Base-by-base conservation (phyloP, 2,797 vertebrate genomes). In the Kryptopterus vitreolus region DNA sequence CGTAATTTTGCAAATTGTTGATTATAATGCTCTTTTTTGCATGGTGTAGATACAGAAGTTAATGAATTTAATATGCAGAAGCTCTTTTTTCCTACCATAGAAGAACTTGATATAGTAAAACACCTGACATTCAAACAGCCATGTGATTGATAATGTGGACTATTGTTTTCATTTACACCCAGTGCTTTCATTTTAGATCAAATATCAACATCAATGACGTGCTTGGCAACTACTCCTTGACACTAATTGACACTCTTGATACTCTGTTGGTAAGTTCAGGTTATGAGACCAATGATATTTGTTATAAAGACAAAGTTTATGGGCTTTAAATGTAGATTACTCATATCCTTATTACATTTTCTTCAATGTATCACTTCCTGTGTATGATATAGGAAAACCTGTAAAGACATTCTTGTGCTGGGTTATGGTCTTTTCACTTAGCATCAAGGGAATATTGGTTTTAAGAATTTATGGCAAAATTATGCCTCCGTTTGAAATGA, bases 161-260 rank as follows among this genome's bases (percentile, higher is more conserved):
- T 24, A 55, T 1, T 16, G 2, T 2, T 65, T 46, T 22, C n/a
- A 62, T n/a, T 80, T 52, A 33, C 53, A 13, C 71, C 38, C 71
- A 55, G 11, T 81, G 35, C 79, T 82, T 86, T 79, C 62, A 31
- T 94, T 93, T 81, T 92, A 99, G 98, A 86, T 97, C 97, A 81
- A 99, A 99, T 92, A 94, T 99, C 91, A 99, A 99, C 93, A 99
- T 99, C 90, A 99, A 98, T 4, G 98, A 99, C 24, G 97, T 99
- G 16, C 91, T 99, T 83, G 98, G 98, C n/a, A 98, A 99, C 90
- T 99, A 99, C 86, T 99, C 97, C 0, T 91, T 99, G 72, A 99
- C 98, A 1, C 94, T 99, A 72, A 97, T 98, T 2, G 98, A 99
- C 76, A 95, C 95, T 0, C 90, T 99, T 90, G 98, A 99, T 89